Evolutionary conservation across 1,140 invertebrate genomes (phyloP), one percentile per base, ranked within the genome.

Genomic region (Panonychus citri): DNA sequence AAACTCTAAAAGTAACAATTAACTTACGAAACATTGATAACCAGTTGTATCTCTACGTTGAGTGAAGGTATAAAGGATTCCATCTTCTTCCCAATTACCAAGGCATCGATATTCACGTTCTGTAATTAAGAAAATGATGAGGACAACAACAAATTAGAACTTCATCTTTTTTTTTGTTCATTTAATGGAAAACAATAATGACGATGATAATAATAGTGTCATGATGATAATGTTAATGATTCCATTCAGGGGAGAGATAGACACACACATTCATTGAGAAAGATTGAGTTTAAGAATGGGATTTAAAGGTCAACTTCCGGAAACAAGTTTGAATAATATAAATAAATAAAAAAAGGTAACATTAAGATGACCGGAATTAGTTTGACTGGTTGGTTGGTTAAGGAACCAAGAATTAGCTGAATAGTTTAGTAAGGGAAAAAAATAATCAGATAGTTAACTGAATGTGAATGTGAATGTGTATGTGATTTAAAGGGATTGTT

Each of bases 81-180:
- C 75, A 27, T 74, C 71, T 66, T 82, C 79, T 58, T 74, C 70
- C 79, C 79, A 82, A 62, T 80, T 78, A 28, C 79, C 80, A 17
- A 82, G 68, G 62, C 80, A 82, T 58, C 75, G 65, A 63, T 82
- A 82, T 58, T 80, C 76, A 24, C 79, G 70, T 66, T 81, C 79
- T 79, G 61, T 53, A 37, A 42, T n/a, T 37, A 37, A 50, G 57
- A 55, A 28, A 52, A 48, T 13, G 28, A 17, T 21, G 34, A 55
- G 21, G 17, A 21, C 24, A 12, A 24, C 8, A 21, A 2, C 17
- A n/a, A 49, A 21, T 49, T 49, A 21, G 8, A n/a, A n/a, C n/a
- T n/a, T n/a, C n/a, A n/a, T n/a, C n/a, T n/a, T n/a, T n/a, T n/a
- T n/a, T n/a, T 39, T 17, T 39, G 37, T 39, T 39, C 37, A 39